Base-by-base conservation (phyloP, 2,888 invertebrate species). In the Lamellibrachia satsuma region DNA sequence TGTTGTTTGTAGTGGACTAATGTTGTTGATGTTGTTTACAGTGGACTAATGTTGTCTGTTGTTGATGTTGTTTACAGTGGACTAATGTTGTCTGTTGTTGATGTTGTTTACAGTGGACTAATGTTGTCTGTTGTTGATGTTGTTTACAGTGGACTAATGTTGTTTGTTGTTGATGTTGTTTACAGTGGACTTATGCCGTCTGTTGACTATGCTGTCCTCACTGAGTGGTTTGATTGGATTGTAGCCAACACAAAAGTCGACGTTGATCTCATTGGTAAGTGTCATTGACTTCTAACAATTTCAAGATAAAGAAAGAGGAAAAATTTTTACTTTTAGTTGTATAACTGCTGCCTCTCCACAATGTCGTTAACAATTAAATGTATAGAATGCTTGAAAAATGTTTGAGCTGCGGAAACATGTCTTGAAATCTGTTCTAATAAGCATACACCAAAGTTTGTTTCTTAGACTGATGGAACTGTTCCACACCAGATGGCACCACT, bases 221-320 rank as follows among this genome's bases (percentile, higher is more conserved):
- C 98, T 94, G 98, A 98, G 95, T 99, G 98, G 98, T 98, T 98
- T 95, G 97, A 98, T 92, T 98, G 98, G 97, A 97, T 98, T 93
- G 95, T 97, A 27, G 97, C 97, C 92, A 97, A 98, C 94, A 97
- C 98, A 92, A 97, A 98, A 92, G 97, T 98, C 95, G 97, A 97
- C 95, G 97, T 98, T 15, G 98, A 99, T 97, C 97, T 99, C 91
- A 98, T 99, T 95, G 98, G 98, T 98, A 94, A 94, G 95, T 93
- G 3, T 6, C 22, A 22, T 6, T 75, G 75, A 15, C 4, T 22
- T 22, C 15, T 91, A 52, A 11, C 75, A 11, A 75, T 75, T 22
- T n/a, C 75, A 75, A 22, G 11, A 6, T 22, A 75, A 6, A 22
- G 75, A 75, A 75, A 75, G 39, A 75, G 75, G 22, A 75, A 11